Base-by-base conservation (phyloP, 2,113 vertebrate species). In the Nothocercus nigrocapillus region DNA sequence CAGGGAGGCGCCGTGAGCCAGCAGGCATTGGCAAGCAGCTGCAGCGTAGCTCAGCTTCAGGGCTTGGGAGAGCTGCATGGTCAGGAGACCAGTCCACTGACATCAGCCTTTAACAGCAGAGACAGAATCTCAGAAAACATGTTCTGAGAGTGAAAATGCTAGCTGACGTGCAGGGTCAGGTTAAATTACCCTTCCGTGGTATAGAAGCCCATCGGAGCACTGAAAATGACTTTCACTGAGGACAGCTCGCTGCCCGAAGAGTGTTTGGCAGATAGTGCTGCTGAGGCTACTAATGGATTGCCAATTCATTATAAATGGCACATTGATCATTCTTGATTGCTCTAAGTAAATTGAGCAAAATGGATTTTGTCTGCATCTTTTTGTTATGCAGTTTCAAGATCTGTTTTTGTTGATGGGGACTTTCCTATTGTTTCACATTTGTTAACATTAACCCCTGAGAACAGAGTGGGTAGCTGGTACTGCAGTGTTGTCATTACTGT, bases 401-500 rank as follows among this genome's bases (percentile, higher is more conserved):
- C 40, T 22, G 1, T 49, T 49, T 74, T 72, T 63, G 5, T 32
- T 64, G 63, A 27, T 67, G 13, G 38, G 34, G 2, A 5, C 21
- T 72, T 59, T 62, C 44, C n/a, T 38, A 7, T 21, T 54, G 59
- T 68, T 77, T 59, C n/a, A 4, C 19, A 3, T 15, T 42, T 1
- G 0, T 77, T 90, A 53, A 78, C 20, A 32, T 58, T 42, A 51
- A 73, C 16, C 19, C 30, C 30, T 24, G 53, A 80, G 25, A 68
- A 66, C 13, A 53, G 38, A 27, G 9, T 27, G 27, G 3, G 19
- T 27, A 44, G 34, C 32, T 20, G 3, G 18, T 5, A 16, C 20
- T 6, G 2, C 9, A 1, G 0, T 13, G 5, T 11, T 27, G 17
- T 44, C 61, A 59, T 82, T 17, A 11, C 7, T 67, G n/a, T 24